These are phyloP conservation scores for Zele albiditarsus DNA, from an alignment of 2,888 invertebrate species.

Conservation along the genomic window DNA sequence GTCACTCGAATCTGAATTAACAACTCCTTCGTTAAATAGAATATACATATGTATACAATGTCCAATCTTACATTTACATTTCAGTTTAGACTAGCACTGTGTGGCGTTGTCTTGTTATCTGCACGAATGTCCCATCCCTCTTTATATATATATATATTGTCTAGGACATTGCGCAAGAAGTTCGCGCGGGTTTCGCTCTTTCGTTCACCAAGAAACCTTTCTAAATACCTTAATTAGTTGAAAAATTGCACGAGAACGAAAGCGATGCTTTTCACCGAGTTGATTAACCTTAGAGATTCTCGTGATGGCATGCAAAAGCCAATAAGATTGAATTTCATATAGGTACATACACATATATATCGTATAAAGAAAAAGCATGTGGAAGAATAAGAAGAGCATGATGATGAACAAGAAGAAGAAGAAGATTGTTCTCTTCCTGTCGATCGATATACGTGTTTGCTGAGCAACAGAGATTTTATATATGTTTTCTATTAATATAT, in stretches of 20 bases:
- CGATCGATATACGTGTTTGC: conserved; percentile 35
- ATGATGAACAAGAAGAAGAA: background rate
- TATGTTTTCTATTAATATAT: conserved; percentile 6
- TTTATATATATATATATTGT: background rate
- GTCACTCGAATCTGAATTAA: background rate
- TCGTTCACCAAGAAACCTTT: conserved; percentile 44
- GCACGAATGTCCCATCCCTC: conserved; percentile 1
- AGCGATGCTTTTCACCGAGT: conserved; percentile 43
- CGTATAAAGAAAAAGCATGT: background rate
- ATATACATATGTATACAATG: background rate
- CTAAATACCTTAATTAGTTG: conserved; percentile 47
- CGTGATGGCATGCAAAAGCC: conserved; percentile 31
- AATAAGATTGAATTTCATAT: background rate
- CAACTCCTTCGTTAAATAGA: background rate
- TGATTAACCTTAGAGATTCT: conserved; percentile 43
- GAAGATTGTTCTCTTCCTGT: conserved; percentile 42
- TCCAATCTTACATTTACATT: background rate
- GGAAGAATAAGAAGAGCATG: background rate
- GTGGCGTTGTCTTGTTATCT: background rate
- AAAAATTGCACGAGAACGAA: conserved; percentile 46
- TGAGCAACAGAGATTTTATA: background rate
- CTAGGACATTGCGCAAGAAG: background rate
- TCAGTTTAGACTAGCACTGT: background rate
- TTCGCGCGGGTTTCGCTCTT: conserved; percentile 3
- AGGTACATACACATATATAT: background rate